A percentile compares a stretch with the other conserved stretches of the same genome.
Conservation (phyloP, 2,888 invertebrate species). For the Liodrosophila aerea region DNA sequence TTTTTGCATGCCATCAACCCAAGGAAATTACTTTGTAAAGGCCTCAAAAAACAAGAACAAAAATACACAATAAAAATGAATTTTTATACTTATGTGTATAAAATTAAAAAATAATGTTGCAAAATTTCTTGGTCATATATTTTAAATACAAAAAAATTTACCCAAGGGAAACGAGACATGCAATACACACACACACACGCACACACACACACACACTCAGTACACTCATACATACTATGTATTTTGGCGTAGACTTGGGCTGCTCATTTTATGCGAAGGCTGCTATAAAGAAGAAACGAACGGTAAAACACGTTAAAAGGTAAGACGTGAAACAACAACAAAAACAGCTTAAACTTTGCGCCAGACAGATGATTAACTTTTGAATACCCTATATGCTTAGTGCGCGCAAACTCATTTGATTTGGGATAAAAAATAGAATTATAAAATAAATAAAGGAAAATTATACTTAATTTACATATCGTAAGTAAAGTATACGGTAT, state of each 20-base stretch:
- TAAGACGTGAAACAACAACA: constrained; percentile 56
- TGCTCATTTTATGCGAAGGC: constrained; percentile 69
- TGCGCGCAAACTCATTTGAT: too few species aligned
- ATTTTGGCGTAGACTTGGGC: constrained; percentile 23
- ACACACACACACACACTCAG: constrained; percentile 20
- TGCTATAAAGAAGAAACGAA: constrained; percentile 65
- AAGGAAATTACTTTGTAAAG: constrained; percentile 8
- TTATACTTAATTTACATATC: too few species aligned
- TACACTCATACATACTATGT: constrained; percentile 11
- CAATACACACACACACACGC: constrained; percentile 10
- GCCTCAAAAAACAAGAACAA: constrained; percentile 1
- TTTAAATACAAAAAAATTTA: constrained; percentile 71
- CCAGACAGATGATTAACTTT: not conserved
- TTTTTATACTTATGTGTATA: constrained; percentile 31
- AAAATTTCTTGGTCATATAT: constrained; percentile 72
- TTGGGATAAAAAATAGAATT: too few species aligned
- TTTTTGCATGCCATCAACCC: not conserved
- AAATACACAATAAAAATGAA: constrained; percentile 12
- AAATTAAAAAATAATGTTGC: constrained; percentile 73
- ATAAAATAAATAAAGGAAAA: too few species aligned
- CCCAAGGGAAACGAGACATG: constrained; percentile 59
- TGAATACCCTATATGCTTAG: constrained; percentile 16
- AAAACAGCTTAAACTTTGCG: constrained; percentile 16
- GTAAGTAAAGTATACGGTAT: too few species aligned
- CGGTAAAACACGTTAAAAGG: constrained; percentile 75